Percentiles rank a stretch among this genome's conserved stretches.
Evolutionary conservation across 2,113 vertebrate species (phyloP).

Genomic region (Tauraco erythrolophus): DNA sequence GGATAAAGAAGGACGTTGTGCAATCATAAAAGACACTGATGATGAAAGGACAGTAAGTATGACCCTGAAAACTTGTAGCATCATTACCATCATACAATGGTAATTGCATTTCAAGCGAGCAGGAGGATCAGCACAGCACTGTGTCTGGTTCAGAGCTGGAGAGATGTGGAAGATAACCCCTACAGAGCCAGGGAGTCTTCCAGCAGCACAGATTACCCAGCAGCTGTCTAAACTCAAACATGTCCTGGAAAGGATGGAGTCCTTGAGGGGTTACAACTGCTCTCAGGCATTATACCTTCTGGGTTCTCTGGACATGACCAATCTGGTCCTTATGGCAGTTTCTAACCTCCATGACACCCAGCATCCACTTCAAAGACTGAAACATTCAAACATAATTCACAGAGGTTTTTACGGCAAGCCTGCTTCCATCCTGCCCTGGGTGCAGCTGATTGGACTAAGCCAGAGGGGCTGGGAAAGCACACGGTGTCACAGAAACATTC

Average conservation of each 20-base stretch:
- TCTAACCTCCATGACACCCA: neutral
- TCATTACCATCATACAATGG: neutral
- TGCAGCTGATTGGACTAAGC: neutral
- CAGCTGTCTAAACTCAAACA: neutral
- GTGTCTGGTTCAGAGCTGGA: neutral
- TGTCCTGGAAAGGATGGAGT: neutral
- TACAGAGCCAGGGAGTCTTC: neutral
- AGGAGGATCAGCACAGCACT: neutral
- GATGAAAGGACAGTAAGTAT: rapidly evolving
- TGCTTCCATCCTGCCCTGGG: neutral
- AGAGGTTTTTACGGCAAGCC: neutral
- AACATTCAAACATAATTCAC: neutral
- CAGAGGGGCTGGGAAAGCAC: neutral
- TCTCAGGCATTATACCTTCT: neutral
- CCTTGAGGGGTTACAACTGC: neutral
- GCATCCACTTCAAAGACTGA: neutral
- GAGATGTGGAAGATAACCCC: neutral
- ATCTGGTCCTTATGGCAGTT: neutral
- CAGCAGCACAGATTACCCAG: neutral
- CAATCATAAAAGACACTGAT: neutral
- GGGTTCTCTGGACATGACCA: neutral
- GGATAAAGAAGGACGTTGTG: rapidly evolving
- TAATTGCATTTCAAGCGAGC: neutral
- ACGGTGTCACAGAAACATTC: neutral
- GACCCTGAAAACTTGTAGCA: neutral